Percentiles rank a stretch among this genome's conserved stretches.
phyloP scores from a whole-genome alignment of 2,888 invertebrate species.

The Achlya flavicornis region DNA sequence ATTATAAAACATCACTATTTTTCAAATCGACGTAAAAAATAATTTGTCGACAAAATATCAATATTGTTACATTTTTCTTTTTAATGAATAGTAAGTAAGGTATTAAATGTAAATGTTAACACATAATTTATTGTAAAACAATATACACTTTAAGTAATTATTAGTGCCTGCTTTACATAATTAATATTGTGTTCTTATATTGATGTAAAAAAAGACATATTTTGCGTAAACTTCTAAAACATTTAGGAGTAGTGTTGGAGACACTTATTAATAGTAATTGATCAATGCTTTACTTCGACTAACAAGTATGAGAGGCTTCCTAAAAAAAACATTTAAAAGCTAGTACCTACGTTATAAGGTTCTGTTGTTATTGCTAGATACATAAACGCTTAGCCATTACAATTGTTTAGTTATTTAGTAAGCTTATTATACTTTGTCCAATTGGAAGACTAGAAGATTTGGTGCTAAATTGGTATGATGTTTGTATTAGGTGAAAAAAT shows the following conservation, averaged over 20 bases:
- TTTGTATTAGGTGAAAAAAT: conserved; percentile 56
- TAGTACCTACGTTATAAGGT: conserved; percentile 71
- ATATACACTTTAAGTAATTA: conserved; percentile 76
- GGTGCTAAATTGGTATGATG: conserved; percentile 81
- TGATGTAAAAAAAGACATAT: conserved; percentile 76
- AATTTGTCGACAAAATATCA: conserved; percentile 50
- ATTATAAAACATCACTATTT: conserved; percentile 53
- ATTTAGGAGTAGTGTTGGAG: conserved; percentile 63
- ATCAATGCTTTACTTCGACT: conserved; percentile 61
- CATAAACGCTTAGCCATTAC: conserved; percentile 80
- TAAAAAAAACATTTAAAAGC: conserved; percentile 65
- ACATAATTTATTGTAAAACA: conserved; percentile 81
- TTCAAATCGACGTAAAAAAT: conserved; percentile 31
- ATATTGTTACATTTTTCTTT: conserved; percentile 67
- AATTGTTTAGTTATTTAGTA: conserved; percentile 75
- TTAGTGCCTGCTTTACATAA: conserved; percentile 82
- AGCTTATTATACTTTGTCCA: conserved; percentile 74
- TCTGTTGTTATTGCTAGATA: conserved; percentile 83
- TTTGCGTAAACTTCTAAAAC: conserved; percentile 69
- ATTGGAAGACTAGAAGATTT: conserved; percentile 82
- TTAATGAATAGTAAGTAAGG: conserved; percentile 65
- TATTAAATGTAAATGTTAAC: conserved; percentile 76
- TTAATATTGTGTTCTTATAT: conserved; percentile 65
- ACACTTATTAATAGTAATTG: conserved; percentile 47
- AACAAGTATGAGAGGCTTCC: conserved; percentile 78